phyloP scores from a whole-genome alignment of 2,888 invertebrate species.

The Ephialtes manifestator region DNA sequence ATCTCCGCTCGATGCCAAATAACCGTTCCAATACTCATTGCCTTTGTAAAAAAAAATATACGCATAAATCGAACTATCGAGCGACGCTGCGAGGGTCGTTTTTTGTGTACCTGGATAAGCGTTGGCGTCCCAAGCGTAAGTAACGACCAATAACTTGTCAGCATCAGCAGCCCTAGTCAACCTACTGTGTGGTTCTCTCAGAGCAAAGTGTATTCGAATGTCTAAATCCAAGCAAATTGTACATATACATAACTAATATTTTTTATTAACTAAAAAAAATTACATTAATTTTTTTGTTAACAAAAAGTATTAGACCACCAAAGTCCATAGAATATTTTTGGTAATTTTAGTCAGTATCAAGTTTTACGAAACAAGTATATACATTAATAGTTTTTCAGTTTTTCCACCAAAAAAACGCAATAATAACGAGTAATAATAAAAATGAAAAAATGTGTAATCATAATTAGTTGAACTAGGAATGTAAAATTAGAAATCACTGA shows the following conservation, averaged over 20 bases:
- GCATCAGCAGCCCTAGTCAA: conserved; percentile 79
- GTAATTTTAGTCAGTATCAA: too few relatives aligned
- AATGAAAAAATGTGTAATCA: too few relatives aligned
- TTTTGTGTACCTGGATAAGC: conserved; percentile 87
- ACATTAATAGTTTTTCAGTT: too few relatives aligned
- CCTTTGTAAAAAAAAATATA: conserved; percentile 83
- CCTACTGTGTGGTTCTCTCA: conserved; percentile 83
- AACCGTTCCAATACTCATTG: conserved; percentile 91
- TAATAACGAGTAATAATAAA: too few relatives aligned
- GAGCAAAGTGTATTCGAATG: conserved; percentile 84
- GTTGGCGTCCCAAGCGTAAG: conserved; percentile 92
- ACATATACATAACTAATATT: not conserved
- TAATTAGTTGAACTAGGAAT: too few relatives aligned
- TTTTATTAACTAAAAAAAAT: not conserved
- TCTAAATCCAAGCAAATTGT: conserved; percentile 71
- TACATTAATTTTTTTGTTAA: too few relatives aligned
- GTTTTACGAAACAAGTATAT: too few relatives aligned
- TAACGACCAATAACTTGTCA: conserved; percentile 88
- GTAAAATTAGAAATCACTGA: too few relatives aligned
- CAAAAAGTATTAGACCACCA: too few relatives aligned
- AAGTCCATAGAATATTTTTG: too few relatives aligned
- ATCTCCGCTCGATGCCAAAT: conserved; percentile 88
- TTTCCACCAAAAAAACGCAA: too few relatives aligned
- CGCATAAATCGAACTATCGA: not conserved
- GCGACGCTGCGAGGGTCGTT: not conserved